These are phyloP conservation scores for Parotia lawesii DNA, from an alignment of 2,113 vertebrate species.

Conservation along the genomic window DNA sequence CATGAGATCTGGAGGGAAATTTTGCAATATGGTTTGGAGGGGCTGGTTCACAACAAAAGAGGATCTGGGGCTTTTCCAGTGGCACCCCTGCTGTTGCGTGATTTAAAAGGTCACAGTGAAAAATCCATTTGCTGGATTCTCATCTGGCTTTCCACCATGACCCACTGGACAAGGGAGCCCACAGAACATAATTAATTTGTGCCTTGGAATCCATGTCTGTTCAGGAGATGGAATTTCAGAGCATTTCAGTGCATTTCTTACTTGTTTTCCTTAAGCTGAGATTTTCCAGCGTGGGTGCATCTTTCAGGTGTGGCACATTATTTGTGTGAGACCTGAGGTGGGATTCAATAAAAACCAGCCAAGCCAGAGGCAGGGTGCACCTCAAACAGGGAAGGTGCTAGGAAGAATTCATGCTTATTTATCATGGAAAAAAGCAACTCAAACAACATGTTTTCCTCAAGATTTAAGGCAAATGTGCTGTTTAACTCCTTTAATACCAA, in stretches of 20 bases:
- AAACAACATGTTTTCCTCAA: not conserved
- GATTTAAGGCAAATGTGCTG: not conserved
- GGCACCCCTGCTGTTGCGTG: not conserved
- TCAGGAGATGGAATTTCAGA: not conserved
- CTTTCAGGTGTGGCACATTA: not conserved
- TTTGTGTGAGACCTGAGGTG: not conserved
- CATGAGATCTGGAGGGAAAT: not conserved
- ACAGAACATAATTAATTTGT: not conserved
- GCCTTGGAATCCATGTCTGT: not conserved
- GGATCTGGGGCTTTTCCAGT: not conserved
- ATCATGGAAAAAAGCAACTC: not conserved
- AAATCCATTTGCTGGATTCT: not conserved
- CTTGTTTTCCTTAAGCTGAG: not conserved
- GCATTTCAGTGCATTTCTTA: not conserved
- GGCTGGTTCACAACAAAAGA: not conserved
- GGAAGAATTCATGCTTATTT: not conserved
- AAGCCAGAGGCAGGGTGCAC: not conserved
- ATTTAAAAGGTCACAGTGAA: not conserved
- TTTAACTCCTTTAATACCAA: slow-evolving; percentile 17
- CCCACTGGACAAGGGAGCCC: not conserved
- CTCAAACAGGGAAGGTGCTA: not conserved
- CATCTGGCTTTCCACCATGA: not conserved
- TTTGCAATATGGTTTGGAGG: not conserved
- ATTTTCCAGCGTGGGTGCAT: not conserved
- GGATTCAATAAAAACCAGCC: not conserved